phyloP scores from a whole-genome alignment of 2,888 invertebrate species.

The Didymodactylos carnosus region DNA sequence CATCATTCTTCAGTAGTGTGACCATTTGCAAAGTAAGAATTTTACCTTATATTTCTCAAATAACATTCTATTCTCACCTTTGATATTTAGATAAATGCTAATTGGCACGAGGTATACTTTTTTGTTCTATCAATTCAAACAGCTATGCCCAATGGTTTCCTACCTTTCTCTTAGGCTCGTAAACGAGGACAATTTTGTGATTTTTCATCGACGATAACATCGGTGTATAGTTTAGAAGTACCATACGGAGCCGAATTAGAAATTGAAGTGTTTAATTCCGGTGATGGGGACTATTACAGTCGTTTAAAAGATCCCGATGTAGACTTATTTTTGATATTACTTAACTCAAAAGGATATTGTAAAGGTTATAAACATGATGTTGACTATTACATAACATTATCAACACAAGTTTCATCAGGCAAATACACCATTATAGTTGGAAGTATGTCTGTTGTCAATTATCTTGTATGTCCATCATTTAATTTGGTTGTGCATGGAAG shows the following conservation, averaged over 20 bases:
- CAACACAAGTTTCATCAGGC: not conserved
- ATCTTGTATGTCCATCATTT: no score
- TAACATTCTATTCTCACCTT: no score
- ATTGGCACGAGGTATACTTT: slow-evolving; percentile 5
- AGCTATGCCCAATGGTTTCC: no score
- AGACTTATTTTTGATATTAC: slow-evolving; percentile 2
- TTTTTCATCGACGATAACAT: no score
- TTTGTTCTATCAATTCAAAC: no score
- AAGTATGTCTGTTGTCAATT: no score
- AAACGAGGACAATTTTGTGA: no score
- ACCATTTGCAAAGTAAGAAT: slow-evolving; percentile 12
- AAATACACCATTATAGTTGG: slow-evolving; percentile 2
- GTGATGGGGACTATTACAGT: not conserved
- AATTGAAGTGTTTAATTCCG: slow-evolving; percentile 2
- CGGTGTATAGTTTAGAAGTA: not conserved
- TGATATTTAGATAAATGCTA: no score
- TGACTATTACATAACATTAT: slow-evolving; percentile 6
- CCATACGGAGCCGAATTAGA: slow-evolving; percentile 7
- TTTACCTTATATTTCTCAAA: no score
- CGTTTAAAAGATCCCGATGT: slow-evolving; percentile 6
- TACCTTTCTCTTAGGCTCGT: no score
- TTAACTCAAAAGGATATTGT: not conserved
- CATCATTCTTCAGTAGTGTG: slow-evolving; percentile 1
- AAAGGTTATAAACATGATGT: slow-evolving; percentile 1
- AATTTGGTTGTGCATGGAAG: slow-evolving; percentile 5